Evolutionary conservation across 2,797 vertebrate species (phyloP).

Genomic region (Syndactyla subalaris): DNA sequence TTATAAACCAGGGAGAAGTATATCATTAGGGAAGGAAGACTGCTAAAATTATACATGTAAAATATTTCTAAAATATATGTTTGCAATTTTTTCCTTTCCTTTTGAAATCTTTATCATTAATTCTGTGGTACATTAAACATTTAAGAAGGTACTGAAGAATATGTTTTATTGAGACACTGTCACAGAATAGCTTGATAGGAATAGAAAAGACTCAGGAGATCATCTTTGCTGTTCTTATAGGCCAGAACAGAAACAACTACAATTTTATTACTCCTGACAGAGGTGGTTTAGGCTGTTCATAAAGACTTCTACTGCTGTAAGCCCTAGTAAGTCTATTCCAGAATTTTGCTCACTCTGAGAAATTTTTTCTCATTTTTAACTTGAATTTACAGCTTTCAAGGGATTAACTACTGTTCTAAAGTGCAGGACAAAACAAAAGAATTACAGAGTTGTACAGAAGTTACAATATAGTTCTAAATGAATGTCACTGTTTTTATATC

Average conservation of each 20-base stretch:
- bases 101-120: not conserved
- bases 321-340: not conserved
- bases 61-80: not conserved
- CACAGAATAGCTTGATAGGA: not conserved
- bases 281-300: not conserved
- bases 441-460: not conserved
- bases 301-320: not conserved
- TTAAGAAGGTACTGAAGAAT: not conserved
- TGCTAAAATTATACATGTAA: not conserved
- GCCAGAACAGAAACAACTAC: not conserved
- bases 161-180: not conserved
- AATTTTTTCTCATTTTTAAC: not conserved
- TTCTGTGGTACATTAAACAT: not conserved
- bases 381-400: not conserved
- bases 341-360: not conserved
- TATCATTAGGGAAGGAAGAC: fast-evolving
- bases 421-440: not conserved
- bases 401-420: not conserved
- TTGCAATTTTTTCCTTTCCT: not conserved
- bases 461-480: not conserved
- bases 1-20: not conserved
- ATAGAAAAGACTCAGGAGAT: not conserved
- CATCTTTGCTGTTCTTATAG: not conserved
- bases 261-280: not conserved
- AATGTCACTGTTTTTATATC: fast-evolving